Evolutionary conservation across 1,140 invertebrate genomes (phyloP), one percentile per base, ranked within the genome.

Genomic region (Drosophila nannoptera): DNA sequence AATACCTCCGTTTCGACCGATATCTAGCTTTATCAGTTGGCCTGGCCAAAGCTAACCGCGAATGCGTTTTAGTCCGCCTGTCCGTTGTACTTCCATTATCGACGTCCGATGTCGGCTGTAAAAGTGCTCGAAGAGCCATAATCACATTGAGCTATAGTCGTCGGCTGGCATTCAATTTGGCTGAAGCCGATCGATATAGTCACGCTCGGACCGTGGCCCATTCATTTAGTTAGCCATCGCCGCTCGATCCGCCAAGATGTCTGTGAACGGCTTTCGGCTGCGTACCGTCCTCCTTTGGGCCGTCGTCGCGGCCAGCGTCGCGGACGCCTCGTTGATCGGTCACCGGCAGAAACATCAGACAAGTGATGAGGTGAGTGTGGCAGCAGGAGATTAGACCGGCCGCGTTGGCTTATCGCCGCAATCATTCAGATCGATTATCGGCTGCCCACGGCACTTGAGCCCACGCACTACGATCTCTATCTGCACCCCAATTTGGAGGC

Each of bases 391-490:
- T 22, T 22, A 22, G 22, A 22, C n/a, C n/a, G n/a, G n/a, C n/a
- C 22, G 22, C 12, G 7, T 9, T 40, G 32, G 55, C 38, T 36
- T 16, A 52, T 59, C 50, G 4, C 12, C 50, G 4, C 12, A 9
- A 5, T 22, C 5, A 9, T 36, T 32, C 16, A 89, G 88, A 78
- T 90, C 29, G 61, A 87, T 53, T 92, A 92, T 70, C 91, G 94
- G 22, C 90, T 98, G 50, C 93, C 95, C 0, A 88, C 88, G 5
- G 90, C 92, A 48, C 90, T 96, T 0, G 88, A 90, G 29, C 96
- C 97, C 0, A 69, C 91, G 0, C 92, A 94, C 76, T 98, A 98
- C 86, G 92, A 95, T 49, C 84, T 98, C 1, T 92, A 91, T n/a
- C 90, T 97, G 40, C 90, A 94, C 77, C 96, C 96, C 0, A 91